These are phyloP conservation scores for Ataeniobius toweri DNA, from an alignment of 2,797 vertebrate genomes.

Conservation along the genomic window DNA sequence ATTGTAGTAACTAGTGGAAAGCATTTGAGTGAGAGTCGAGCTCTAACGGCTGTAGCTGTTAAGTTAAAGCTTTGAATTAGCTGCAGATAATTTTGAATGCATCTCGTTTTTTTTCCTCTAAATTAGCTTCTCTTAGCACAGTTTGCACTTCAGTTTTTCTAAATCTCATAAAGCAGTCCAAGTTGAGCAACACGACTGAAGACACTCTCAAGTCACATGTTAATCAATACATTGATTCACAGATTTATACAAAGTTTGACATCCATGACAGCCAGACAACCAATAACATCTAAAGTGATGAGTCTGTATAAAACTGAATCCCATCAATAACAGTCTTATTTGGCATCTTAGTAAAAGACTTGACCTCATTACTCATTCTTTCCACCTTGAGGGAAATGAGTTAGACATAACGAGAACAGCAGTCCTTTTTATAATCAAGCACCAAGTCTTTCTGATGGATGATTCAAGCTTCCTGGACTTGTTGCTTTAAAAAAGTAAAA, in stretches of 20 bases:
- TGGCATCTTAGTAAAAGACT: conserved; percentile 11
- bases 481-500: not conserved
- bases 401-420: conserved; percentile 15
- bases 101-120: not conserved
- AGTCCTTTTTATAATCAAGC: conserved; percentile 23
- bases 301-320: conserved; percentile 22
- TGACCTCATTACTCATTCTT: conserved; percentile 32
- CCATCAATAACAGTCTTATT: conserved; percentile 11
- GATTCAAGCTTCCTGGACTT: conserved; percentile 6
- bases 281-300: conserved; percentile 17
- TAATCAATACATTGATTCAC: conserved; percentile 18
- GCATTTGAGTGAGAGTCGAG: conserved; percentile 27
- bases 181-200: not conserved
- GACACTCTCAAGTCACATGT: not conserved
- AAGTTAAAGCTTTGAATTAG: conserved; percentile 33
- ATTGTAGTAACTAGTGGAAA: conserved; percentile 22
- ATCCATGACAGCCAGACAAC: conserved; percentile 15
- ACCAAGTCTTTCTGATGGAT: conserved; percentile 16
- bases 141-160: conserved; percentile 9
- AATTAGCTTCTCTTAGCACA: not conserved
- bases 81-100: not conserved
- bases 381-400: conserved; percentile 41
- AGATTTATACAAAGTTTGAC: conserved; percentile 42
- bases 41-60: conserved; percentile 39
- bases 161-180: conserved; percentile 1